A percentile compares a stretch with the other conserved stretches of the same genome.
phyloP scores from a whole-genome alignment of 1,140 invertebrate genomes.

The Schlechtendalia chinensis region DNA sequence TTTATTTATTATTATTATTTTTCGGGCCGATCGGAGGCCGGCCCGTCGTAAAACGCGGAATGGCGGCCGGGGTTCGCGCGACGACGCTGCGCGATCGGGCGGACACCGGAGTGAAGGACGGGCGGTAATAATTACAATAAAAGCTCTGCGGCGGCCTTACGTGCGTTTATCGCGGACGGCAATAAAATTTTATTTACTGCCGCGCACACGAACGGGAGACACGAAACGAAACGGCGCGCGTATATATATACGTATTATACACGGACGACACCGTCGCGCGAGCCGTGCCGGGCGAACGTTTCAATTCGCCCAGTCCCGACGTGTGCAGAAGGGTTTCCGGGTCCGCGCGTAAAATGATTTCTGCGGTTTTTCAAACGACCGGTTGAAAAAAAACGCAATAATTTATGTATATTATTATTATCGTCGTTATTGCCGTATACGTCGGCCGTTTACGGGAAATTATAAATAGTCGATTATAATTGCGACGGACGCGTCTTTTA shows the following conservation, averaged over 20 bases:
- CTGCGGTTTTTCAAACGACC: constrained; percentile 26
- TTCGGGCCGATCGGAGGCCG: neutral
- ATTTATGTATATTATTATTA: no score
- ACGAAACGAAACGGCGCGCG: no score
- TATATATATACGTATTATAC: neutral
- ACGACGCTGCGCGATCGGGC: constrained; percentile 17
- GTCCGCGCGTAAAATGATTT: no score
- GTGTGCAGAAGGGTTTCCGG: no score
- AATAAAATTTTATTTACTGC: constrained; percentile 46
- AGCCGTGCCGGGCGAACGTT: neutral
- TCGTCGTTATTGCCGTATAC: neutral
- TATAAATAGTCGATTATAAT: no score
- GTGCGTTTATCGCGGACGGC: constrained; percentile 31
- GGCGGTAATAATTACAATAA: constrained; percentile 46
- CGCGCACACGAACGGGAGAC: neutral
- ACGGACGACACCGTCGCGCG: no score
- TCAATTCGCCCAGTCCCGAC: constrained; percentile 22
- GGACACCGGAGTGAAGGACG: no score
- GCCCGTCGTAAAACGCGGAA: constrained; percentile 30
- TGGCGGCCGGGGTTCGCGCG: neutral
- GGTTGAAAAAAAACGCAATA: no score
- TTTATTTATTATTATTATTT: constrained; percentile 13
- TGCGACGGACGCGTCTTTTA: no score
- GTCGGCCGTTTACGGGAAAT: no score
- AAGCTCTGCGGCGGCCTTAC: constrained; percentile 17